Base-by-base conservation (phyloP, 37 sponge, comb jelly and placozoan genomes). In the Geodia barretti region DNA sequence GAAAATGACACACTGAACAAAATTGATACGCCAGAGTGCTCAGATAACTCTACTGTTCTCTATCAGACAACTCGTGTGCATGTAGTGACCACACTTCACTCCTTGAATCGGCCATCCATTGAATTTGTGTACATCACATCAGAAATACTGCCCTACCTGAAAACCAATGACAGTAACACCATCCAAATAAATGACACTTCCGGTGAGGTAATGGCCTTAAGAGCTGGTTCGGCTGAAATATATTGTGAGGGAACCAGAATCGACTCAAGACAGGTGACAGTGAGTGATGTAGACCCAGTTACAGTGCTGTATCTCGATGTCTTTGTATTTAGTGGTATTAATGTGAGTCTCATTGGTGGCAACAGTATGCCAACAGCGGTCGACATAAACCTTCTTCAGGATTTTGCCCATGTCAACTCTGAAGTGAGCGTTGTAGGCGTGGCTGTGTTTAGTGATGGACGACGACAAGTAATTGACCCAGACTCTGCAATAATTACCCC, bases 371-470 rank as follows among this genome's bases (percentile, higher is more conserved):
- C 28, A 36, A 28, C 64, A 64, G 29, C 5, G 14, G 76, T 34
- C 3, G 42, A 70, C 17, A 66, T 79, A 21, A 61, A 68, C 4
- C 40, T 87, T 3, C 28, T 59, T 0, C 72, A 85, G 31, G 75
- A 80, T 0, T 81, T 87, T 41, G 47, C 67, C 3, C 65, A 76
- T 36, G 61, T 74, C 24, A 20, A 37, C 29, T 81, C 76, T 1
- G 33, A 28, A 31, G 33, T 63, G 17, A 41, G 40, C 20, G 20
- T 83, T 23, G 43, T 79, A n/a, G 84, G 66, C 25, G 84, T 79
- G 39, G 84, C 36, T 23, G 41, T 79, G 72, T 89, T 82, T 62
- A 83, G 63, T 54, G 89, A 89, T 70, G 60, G 63, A 14, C 47
- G 47, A 7, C 73, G 70, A 33, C 67, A 79, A 75, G 63, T 73